Percentiles rank a stretch among this genome's conserved stretches.
Conservation (phyloP, 2,797 vertebrate species). For the Pempheris klunzingeri region DNA sequence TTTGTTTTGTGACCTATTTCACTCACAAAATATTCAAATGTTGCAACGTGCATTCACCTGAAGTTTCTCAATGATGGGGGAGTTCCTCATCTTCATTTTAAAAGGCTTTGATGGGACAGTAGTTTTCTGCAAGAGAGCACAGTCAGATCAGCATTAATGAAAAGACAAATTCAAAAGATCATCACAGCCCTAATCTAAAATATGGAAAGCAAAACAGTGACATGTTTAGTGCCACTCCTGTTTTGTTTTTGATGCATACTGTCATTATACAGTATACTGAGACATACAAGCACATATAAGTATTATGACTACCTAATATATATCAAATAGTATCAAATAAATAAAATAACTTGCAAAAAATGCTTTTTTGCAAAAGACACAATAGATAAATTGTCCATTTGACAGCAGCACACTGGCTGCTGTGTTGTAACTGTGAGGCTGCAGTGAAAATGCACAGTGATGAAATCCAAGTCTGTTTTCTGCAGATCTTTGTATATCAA, state of each 20-base stretch:
- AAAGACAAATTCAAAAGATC: background rate
- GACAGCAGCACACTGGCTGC: background rate
- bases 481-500: background rate
- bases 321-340: background rate
- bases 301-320: background rate
- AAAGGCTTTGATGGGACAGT: slow-evolving; percentile 63
- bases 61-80: slow-evolving; percentile 82
- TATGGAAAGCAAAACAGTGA: background rate
- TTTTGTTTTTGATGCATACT: background rate
- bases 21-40: background rate
- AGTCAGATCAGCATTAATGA: background rate
- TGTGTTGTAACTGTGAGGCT: slow-evolving; percentile 22
- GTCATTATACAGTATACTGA: background rate
- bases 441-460: slow-evolving; percentile 13
- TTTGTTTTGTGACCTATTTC: background rate
- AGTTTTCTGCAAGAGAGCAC: slow-evolving; percentile 69
- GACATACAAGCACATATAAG: background rate
- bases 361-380: no score
- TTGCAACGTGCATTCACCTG: slow-evolving; percentile 74
- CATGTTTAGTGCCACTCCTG: background rate
- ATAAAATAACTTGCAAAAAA: no score
- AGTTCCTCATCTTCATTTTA: slow-evolving; percentile 80
- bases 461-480: slow-evolving; percentile 21
- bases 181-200: background rate
- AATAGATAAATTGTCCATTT: background rate